Evolutionary conservation across 35 echinoderm and acorn worm species (phyloP), one percentile per base, ranked within the genome.

Genomic region (Lytechinus variegatus): DNA sequence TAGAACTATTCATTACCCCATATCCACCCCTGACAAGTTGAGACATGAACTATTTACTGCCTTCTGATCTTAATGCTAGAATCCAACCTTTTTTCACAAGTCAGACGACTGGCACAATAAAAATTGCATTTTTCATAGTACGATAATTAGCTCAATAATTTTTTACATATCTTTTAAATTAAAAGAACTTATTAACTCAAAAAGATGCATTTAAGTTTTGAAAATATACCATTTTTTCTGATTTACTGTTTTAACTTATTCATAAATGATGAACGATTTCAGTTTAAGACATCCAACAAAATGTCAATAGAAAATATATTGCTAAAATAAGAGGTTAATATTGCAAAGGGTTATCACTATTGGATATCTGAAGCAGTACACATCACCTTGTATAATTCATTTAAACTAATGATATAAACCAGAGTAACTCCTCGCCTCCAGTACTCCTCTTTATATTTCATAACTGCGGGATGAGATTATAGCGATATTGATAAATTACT

Each of bases 401-500:
- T 79, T 79, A 79, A 79, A 79, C 21, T 79, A 79, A 79, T 79
- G 19, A 79, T 79, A n/a, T 79, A 79, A 79, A 19, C 1, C n/a
- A 24, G 66, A 79, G 66, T 79, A 79, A 79, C 19, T 79, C 52
- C 2, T 90, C 12, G 88, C 88, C 88, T 90, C 10, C 52, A 54
- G 88, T 14, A 90, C 9, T 54, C 16, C 10, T 54, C 29, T 52
- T 51, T 54, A 27, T 52, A 28, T 90, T 54, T 21, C 52, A 90
- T 52, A 12, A 44, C 29, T 44, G 29, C 9, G 88, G 88, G 88
- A 90, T 79, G 66, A 79, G 66, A 79, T 79, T 79, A 79, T 79
- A 7, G 66, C 19, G 66, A 90, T 90, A 90, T 90, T 90, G 88
- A 90, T 90, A 28, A 90, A 90, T 90, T 16, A 90, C 88, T 54